Evolutionary conservation across 2,888 invertebrate genomes (phyloP).

Genomic region (Chymomyza fuscimana): DNA sequence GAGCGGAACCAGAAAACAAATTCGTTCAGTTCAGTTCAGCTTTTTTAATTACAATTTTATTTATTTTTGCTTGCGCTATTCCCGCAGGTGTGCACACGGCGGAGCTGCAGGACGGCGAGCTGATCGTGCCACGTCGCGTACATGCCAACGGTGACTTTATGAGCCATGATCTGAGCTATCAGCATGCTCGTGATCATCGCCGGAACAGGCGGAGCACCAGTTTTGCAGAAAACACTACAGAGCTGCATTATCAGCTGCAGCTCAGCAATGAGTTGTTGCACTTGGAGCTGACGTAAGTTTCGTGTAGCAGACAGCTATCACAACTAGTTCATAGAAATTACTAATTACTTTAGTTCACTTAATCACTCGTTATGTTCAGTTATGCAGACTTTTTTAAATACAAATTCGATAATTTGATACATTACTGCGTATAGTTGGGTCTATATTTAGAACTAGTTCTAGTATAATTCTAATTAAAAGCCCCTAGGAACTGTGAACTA

Average conservation of each 20-base stretch:
- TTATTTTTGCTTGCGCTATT: background rate
- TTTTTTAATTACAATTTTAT: background rate
- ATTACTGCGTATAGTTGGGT: too few species aligned
- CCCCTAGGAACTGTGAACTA: too few species aligned
- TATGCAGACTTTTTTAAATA: too few species aligned
- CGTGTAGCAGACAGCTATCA: background rate
- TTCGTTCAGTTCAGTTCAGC: too few species aligned
- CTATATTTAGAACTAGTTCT: too few species aligned
- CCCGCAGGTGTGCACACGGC: constrained; percentile 75
- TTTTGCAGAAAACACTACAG: constrained; percentile 23
- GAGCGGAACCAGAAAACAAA: too few species aligned
- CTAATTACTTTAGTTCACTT: too few species aligned
- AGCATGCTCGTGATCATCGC: constrained; percentile 69
- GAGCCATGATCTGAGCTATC: constrained; percentile 76
- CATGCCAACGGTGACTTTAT: constrained; percentile 75
- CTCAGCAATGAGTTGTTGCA: constrained; percentile 75
- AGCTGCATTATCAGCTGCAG: constrained; percentile 55
- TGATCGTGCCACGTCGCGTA: constrained; percentile 78
- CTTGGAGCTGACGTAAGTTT: constrained; percentile 78
- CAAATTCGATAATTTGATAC: too few species aligned
- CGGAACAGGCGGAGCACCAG: constrained; percentile 55
- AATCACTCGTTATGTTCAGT: too few species aligned
- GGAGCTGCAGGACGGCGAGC: constrained; percentile 56
- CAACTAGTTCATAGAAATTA: background rate
- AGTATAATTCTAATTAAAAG: too few species aligned